A percentile compares a stretch with the other conserved stretches of the same genome.
These are phyloP conservation scores for Volucella inanis DNA, from an alignment of 2,888 invertebrate species.

Conservation along the genomic window DNA sequence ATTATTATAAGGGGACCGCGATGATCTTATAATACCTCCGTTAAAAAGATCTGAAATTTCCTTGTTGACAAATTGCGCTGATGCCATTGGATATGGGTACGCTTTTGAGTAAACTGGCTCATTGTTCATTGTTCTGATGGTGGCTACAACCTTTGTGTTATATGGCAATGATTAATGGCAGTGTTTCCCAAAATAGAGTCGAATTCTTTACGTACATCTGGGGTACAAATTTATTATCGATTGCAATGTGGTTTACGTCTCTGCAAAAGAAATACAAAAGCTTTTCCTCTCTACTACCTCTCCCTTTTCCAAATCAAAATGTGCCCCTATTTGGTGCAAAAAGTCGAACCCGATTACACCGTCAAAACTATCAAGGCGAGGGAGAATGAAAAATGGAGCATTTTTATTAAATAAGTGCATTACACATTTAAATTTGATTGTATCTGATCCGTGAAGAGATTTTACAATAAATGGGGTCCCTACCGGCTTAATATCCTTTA, in stretches of 20 bases:
- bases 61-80: slow-evolving; percentile 49
- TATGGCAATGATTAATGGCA: slow-evolving; percentile 46
- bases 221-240: slow-evolving; percentile 2
- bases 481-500: not conserved
- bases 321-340: slow-evolving; percentile 27
- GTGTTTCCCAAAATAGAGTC: not conserved
- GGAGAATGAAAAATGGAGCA: slow-evolving; percentile 20
- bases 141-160: slow-evolving; percentile 54
- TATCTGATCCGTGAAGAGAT: slow-evolving; percentile 15
- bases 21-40: slow-evolving; percentile 54
- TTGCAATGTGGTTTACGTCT: not conserved
- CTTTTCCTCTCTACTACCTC: slow-evolving; percentile 6
- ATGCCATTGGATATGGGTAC: slow-evolving; percentile 55
- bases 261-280: slow-evolving; percentile 13
- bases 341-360: slow-evolving; percentile 24
- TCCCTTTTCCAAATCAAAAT: slow-evolving; percentile 35
- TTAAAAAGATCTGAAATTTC: slow-evolving; percentile 43
- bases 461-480: slow-evolving; percentile 14
- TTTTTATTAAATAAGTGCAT: slow-evolving; percentile 29
- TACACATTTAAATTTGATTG: slow-evolving; percentile 13
- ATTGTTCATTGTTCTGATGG: slow-evolving; percentile 48
- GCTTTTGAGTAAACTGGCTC: slow-evolving; percentile 61
- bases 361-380: slow-evolving; percentile 32
- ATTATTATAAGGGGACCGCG: slow-evolving; percentile 59
- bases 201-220: slow-evolving; percentile 7